Base-by-base conservation (phyloP, 1,140 invertebrate species). In the Batillaria attramentaria region DNA sequence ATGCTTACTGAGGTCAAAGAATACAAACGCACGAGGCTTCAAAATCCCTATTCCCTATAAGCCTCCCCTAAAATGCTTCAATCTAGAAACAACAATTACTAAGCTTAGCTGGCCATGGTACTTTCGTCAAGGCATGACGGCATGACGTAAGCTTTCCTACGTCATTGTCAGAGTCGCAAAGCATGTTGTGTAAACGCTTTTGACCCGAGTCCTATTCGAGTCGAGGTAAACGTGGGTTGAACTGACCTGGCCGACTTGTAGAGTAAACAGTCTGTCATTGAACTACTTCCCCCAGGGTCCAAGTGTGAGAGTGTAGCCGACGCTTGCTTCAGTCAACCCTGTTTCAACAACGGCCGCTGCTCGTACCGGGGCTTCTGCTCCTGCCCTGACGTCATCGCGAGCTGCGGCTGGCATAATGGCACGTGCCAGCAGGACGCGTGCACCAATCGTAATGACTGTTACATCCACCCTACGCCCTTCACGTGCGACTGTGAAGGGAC, bases 401-500 rank as follows among this genome's bases (percentile, higher is more conserved):
- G 35, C 28, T 87, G 86, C 68, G 82, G 82, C 37, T 87, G 84
- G 84, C 72, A 81, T 42, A 78, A 87, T 69, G 80, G 85, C 46
- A 66, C 73, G 8, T 87, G 86, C 62, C 86, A 87, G 77, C n/a
- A 20, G 0, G 37, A 65, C 16, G 10, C 66, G 16, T 87, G 86
- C 79, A 24, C 41, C 50, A 72, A 72, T 46, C 77, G 79, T 18
- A 3, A 37, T 8, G 81, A 81, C 54, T 85, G 84, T 78, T 3
- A 46, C 16, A 4, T 33, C 28, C 35, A 77, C n/a, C 24, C 72
- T 20, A 75, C 77, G 33, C 84, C 81, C 13, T 87, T 81, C 91
- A 91, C 92, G 43, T 98, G 96, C 90, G 90, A 93, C 1, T 98
- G 97, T 87, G 75, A 79, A 28, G 50, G 73, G 13, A 81, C 83